These are phyloP conservation scores for Apistogramma diplotaenia DNA, from an alignment of 2,113 vertebrate species.

Conservation along the genomic window DNA sequence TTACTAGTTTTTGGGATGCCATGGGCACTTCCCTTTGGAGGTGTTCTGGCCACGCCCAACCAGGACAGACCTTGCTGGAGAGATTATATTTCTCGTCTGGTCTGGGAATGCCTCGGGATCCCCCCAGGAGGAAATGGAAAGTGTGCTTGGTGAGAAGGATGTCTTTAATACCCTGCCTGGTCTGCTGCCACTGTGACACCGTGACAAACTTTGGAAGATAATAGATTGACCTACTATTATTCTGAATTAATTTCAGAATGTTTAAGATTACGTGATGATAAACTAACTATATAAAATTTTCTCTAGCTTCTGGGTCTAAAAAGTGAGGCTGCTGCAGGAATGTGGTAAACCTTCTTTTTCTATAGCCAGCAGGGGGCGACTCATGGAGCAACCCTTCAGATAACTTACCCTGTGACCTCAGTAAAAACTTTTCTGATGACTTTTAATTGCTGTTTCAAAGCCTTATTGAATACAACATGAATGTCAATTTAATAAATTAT, in stretches of 20 bases:
- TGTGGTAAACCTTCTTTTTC: neutral
- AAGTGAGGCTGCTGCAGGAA: neutral
- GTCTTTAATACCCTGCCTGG: neutral
- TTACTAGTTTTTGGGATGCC: neutral
- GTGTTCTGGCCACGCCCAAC: neutral
- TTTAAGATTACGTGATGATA: neutral
- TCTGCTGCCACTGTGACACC: neutral
- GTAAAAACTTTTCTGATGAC: neutral
- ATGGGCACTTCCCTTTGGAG: neutral
- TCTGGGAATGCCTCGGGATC: neutral
- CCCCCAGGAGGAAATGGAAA: neutral
- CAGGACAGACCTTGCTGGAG: neutral
- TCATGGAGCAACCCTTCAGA: neutral
- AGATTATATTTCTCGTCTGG: neutral
- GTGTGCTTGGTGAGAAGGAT: neutral
- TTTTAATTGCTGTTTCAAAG: neutral
- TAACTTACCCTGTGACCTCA: neutral
- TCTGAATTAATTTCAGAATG: neutral
- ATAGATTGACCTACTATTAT: neutral
- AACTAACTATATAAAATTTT: neutral
- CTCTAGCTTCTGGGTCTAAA: neutral
- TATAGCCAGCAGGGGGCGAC: neutral
- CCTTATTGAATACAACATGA: neutral
- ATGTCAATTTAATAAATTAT: neutral
- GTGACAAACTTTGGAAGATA: neutral